Percentiles rank a stretch among this genome's conserved stretches.
Evolutionary conservation across 2,113 vertebrate species (phyloP).

Genomic region (Brachypteracias leptosomus): DNA sequence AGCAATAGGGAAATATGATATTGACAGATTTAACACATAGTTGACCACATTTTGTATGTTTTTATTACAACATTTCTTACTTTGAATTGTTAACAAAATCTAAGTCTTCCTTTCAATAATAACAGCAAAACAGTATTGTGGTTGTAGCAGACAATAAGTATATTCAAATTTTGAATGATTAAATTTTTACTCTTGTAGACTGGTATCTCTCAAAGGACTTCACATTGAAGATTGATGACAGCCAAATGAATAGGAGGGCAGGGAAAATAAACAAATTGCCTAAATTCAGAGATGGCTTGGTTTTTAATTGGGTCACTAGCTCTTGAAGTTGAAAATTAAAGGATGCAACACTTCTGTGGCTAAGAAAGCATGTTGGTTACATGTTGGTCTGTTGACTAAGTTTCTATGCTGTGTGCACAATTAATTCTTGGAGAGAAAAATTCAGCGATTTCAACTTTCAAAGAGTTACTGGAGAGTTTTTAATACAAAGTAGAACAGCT

Average conservation of each 20-base stretch:
- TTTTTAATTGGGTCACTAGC: neutral
- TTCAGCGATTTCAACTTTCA: neutral
- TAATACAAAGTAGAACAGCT: neutral
- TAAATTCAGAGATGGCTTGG: neutral
- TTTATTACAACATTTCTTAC: neutral
- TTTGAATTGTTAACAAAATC: neutral
- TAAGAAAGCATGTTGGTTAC: neutral
- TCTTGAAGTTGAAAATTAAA: neutral
- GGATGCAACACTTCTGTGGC: neutral
- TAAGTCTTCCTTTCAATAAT: neutral
- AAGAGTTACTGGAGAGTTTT: neutral
- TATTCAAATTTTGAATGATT: neutral
- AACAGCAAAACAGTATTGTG: neutral
- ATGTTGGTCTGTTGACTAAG: neutral
- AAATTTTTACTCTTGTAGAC: neutral
- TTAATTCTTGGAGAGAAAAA: neutral
- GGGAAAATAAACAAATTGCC: neutral
- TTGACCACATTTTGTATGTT: neutral
- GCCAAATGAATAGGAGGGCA: neutral
- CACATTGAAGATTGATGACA: neutral
- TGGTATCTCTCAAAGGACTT: neutral
- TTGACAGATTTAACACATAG: neutral
- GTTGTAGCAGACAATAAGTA: neutral
- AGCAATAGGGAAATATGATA: neutral
- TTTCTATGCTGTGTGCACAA: neutral